Conservation (phyloP, 64 coral and sea anemone genomes). For the Pachyseris speciosa region DNA sequence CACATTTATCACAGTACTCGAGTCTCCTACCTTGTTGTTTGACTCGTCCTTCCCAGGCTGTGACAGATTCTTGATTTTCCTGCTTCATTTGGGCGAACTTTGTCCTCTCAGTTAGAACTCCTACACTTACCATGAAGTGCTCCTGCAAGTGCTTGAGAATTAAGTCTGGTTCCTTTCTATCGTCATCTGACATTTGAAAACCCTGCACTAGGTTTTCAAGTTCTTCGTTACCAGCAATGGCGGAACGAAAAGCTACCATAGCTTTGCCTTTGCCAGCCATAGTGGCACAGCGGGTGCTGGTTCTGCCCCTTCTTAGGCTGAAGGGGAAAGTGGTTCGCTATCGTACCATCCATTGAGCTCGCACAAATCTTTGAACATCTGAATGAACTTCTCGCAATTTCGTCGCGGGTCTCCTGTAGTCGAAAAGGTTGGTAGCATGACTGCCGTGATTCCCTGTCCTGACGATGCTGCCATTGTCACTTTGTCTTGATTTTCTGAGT, state of each 20-base stretch:
- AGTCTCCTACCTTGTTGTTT: constrained; percentile 56
- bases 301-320: constrained; percentile 8
- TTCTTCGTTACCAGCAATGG: constrained; percentile 54
- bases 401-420: constrained; percentile 11
- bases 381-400: constrained; percentile 57
- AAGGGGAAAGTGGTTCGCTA: not conserved
- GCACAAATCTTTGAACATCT: constrained; percentile 54
- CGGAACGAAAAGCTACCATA: constrained; percentile 46
- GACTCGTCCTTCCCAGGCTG: constrained; percentile 55
- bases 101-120: constrained; percentile 53
- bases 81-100: constrained; percentile 70
- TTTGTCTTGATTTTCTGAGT: too few species aligned
- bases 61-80: constrained; percentile 48
- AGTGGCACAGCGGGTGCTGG: not conserved
- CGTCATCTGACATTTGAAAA: constrained; percentile 22
- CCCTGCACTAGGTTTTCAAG: constrained; percentile 41
- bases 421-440: not conserved
- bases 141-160: constrained; percentile 53
- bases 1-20: constrained; percentile 56
- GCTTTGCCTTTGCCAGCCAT: constrained; percentile 24
- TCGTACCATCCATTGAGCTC: constrained; percentile 15
- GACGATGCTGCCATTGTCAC: not conserved
- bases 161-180: constrained; percentile 41
- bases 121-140: constrained; percentile 43
- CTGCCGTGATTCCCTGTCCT: constrained; percentile 23